A percentile compares a stretch with the other conserved stretches of the same genome.
Conservation (phyloP, 2,113 vertebrate genomes). For the western clawed frog (Xenopus tropicalis) region UCB_Xtro_10.0 CM004448.2:50714501-50715000, state of each 20-base stretch:
- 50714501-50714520: not conserved
- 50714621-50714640: conserved; percentile 28
- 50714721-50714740: conserved; percentile 20
- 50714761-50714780: not conserved
- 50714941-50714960: too few relatives aligned
- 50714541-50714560: conserved; percentile 3
- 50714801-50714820: not conserved
- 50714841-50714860: not conserved
- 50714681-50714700: conserved; percentile 40
- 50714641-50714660: conserved; percentile 40
- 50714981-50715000: too few relatives aligned
- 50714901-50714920: too few relatives aligned
- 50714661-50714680: conserved; percentile 44
- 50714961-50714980: too few relatives aligned
- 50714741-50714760: conserved; percentile 17
- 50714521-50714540: not conserved
- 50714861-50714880: too few relatives aligned
- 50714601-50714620: conserved; percentile 25
- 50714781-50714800: not conserved
- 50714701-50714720: conserved; percentile 12
- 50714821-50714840: not conserved
- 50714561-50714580: not conserved
- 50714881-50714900: too few relatives aligned
- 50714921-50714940: too few relatives aligned
- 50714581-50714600: conserved; percentile 5